Conservation (phyloP, 1,140 invertebrate genomes). For the Andrena cerasifolii region DNA sequence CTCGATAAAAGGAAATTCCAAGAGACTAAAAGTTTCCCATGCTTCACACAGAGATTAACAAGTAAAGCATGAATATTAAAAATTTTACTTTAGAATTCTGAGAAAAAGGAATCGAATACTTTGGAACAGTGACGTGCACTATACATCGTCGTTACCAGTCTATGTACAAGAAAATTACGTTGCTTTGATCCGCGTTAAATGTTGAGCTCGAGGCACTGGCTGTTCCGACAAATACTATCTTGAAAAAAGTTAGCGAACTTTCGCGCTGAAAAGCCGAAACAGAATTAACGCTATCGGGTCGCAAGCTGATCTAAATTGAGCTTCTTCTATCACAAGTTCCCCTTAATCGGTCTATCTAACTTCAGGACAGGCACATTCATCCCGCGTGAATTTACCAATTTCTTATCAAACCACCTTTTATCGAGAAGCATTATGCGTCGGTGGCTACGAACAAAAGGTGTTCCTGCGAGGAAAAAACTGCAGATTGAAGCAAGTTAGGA, state of each 20-base stretch:
- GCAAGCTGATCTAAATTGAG: conserved; percentile 29
- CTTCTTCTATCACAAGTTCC: conserved; percentile 15
- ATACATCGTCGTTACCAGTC: no score
- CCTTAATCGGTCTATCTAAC: conserved; percentile 20
- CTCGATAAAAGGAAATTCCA: no score
- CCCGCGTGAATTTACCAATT: conserved; percentile 25
- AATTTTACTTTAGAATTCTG: no score
- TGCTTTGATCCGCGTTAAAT: no score
- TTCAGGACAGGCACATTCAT: neutral
- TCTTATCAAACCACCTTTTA: conserved; percentile 27
- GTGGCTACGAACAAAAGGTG: conserved; percentile 45
- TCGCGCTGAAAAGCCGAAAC: neutral
- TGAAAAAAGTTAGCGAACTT: conserved; percentile 6
- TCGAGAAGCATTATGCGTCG: conserved; percentile 28
- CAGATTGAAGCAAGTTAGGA: conserved; percentile 16
- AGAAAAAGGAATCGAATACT: no score
- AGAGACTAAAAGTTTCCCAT: no score
- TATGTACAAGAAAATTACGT: no score
- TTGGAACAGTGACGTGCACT: no score
- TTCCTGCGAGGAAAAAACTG: conserved; percentile 18
- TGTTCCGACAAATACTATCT: conserved; percentile 9
- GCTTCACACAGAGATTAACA: no score
- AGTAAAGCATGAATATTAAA: no score
- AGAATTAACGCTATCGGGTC: conserved; percentile 19
- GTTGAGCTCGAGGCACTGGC: neutral